These are phyloP conservation scores for Sterrhoptilus dennistouni DNA, from an alignment of 2,113 vertebrate genomes.

Conservation along the genomic window DNA sequence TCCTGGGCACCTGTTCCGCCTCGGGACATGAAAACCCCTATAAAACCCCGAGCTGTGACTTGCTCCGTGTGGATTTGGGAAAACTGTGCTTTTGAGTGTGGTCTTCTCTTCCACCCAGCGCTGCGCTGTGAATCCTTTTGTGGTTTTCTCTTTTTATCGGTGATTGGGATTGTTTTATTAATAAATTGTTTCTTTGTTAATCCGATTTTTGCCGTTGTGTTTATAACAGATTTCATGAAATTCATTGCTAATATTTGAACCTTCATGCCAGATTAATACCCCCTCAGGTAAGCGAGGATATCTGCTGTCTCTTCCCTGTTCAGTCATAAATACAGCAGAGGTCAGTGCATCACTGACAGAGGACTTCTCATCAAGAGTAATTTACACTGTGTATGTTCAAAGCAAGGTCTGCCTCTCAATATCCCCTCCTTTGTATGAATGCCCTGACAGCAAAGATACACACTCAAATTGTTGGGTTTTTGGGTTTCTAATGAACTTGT, in stretches of 20 bases:
- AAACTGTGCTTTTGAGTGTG: too few species aligned
- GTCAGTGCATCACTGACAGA: background rate
- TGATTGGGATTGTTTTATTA: too few species aligned
- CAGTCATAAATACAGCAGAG: background rate
- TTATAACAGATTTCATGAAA: background rate
- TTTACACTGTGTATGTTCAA: background rate
- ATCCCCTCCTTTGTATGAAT: background rate
- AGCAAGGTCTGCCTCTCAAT: background rate
- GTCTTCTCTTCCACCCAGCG: too few species aligned
- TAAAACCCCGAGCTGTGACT: too few species aligned
- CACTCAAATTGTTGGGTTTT: background rate
- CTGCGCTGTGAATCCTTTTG: too few species aligned
- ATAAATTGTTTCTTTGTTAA: too few species aligned
- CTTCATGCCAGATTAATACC: background rate
- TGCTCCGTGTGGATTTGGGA: too few species aligned
- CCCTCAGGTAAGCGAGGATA: rapidly evolving
- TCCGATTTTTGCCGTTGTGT: too few species aligned
- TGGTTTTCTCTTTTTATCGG: too few species aligned
- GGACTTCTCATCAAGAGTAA: background rate
- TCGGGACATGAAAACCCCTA: too few species aligned
- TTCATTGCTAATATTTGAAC: background rate
- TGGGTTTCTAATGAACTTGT: background rate
- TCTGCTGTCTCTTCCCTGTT: background rate
- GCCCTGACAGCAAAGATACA: background rate
- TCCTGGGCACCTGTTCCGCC: too few species aligned